phyloP scores from a whole-genome alignment of 2,888 invertebrate species.

The Epirrita christyi region DNA sequence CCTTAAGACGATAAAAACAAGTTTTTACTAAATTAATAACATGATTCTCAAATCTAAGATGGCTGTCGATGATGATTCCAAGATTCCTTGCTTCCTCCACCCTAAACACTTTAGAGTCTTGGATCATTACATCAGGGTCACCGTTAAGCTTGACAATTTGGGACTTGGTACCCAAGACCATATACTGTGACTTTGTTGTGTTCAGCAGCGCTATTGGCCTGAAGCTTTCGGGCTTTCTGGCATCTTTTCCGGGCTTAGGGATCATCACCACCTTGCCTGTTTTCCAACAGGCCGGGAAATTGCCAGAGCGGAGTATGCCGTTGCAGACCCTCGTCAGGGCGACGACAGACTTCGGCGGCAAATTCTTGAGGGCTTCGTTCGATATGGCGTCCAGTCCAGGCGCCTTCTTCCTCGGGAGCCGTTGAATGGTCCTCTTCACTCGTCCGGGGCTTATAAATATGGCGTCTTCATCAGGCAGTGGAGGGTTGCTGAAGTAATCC shows the following conservation, averaged over 20 bases:
- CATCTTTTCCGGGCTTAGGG: slow-evolving; percentile 37
- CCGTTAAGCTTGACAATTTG: no score
- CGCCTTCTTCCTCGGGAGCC: background rate
- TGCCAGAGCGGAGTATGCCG: slow-evolving; percentile 35
- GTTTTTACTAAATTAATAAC: no score
- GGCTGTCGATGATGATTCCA: no score
- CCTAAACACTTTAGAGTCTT: no score
- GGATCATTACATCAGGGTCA: no score
- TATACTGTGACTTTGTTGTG: no score
- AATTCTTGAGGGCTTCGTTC: slow-evolving; percentile 26
- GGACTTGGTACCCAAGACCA: no score
- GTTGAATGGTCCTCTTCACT: background rate
- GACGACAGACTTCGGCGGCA: slow-evolving; percentile 25
- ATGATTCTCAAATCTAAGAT: no score
- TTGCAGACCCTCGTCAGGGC: slow-evolving; percentile 32
- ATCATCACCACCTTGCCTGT: slow-evolving; percentile 29
- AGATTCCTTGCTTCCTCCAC: no score
- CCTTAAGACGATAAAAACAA: no score
- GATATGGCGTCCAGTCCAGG: slow-evolving; percentile 12
- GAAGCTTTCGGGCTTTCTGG: slow-evolving; percentile 26
- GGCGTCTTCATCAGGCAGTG: background rate
- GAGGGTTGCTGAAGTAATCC: background rate
- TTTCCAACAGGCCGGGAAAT: slow-evolving; percentile 30
- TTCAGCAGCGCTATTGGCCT: slow-evolving; percentile 32
- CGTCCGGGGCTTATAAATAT: background rate